Evolutionary conservation across 2,113 vertebrate genomes (phyloP).

Genomic region (Felis catus): DNA sequence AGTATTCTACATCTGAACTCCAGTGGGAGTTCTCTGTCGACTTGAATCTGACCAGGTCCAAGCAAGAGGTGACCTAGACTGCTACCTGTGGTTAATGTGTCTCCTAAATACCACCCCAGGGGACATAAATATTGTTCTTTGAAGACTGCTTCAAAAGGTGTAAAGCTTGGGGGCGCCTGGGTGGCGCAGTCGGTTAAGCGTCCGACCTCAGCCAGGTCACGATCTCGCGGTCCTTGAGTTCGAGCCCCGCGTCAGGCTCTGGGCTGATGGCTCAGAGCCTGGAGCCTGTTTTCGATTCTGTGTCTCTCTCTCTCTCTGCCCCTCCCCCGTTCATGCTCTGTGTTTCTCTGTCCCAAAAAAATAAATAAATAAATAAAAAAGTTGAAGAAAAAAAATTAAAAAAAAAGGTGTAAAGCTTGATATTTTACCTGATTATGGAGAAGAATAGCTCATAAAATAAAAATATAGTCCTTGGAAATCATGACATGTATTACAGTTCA

Average conservation of each 20-base stretch:
- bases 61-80: background rate
- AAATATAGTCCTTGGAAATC: background rate
- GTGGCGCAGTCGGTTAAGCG: no score
- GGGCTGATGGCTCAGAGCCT: no score
- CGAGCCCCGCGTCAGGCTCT: no score
- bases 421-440: background rate
- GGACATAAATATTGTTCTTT: background rate
- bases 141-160: background rate
- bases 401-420: background rate
- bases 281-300: no score
- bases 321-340: no score
- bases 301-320: no score
- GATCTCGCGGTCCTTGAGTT: no score
- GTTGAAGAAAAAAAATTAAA: no score
- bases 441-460: background rate
- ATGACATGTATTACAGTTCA: background rate
- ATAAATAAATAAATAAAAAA: no score
- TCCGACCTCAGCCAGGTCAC: no score
- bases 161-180: background rate
- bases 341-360: no score
- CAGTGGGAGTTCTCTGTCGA: background rate
- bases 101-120: background rate
- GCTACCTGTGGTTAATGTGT: background rate
- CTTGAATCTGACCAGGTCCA: background rate
- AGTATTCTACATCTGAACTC: background rate